phyloP scores from a whole-genome alignment of 2,797 vertebrate species.

The Erithacus rubecula region DNA sequence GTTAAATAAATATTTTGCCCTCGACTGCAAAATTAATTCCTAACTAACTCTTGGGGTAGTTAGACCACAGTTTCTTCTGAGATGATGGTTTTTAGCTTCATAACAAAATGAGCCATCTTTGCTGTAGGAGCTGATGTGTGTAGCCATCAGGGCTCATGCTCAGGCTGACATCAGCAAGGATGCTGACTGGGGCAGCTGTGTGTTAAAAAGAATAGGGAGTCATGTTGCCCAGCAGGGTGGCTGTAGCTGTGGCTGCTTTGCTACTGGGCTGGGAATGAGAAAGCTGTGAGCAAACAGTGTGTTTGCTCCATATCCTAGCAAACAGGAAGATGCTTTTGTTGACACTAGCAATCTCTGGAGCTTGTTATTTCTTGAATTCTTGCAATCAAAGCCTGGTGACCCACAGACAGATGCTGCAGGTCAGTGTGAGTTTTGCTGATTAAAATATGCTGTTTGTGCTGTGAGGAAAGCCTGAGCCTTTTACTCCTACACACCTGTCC shows the following conservation, averaged over 20 bases:
- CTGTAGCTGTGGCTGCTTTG: background rate
- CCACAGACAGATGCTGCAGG: background rate
- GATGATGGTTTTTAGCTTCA: background rate
- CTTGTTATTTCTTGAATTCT: background rate
- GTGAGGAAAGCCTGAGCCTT: background rate
- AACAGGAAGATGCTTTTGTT: background rate
- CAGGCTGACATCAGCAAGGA: background rate
- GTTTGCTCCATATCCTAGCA: background rate
- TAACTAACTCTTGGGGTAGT: background rate
- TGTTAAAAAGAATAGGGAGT: background rate
- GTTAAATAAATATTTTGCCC: background rate
- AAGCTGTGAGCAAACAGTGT: background rate
- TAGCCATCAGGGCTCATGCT: background rate
- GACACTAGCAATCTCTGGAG: background rate
- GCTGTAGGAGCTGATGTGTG: background rate
- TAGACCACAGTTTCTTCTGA: background rate
- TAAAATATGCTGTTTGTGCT: background rate
- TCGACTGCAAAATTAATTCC: fast-evolving
- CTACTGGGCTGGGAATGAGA: background rate
- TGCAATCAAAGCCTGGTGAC: background rate
- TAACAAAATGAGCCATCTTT: background rate
- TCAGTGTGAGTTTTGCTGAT: background rate
- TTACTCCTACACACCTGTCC: background rate
- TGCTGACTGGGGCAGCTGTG: background rate
- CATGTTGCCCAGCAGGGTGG: background rate